Evolutionary conservation across 1,140 invertebrate genomes (phyloP), one percentile per base, ranked within the genome.

Genomic region (Platyscapa corneri): DNA sequence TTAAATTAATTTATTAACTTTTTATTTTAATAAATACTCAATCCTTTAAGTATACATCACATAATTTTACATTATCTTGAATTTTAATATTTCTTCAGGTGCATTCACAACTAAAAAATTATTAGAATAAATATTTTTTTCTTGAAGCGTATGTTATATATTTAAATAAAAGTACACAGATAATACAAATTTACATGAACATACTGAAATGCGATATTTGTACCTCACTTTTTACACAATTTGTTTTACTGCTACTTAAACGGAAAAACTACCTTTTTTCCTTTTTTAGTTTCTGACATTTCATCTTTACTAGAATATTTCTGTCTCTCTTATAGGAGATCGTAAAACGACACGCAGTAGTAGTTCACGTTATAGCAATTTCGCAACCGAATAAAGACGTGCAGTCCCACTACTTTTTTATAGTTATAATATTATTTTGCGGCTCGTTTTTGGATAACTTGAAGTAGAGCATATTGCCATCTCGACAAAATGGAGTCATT

Each of bases 381-480:
- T 84, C 32, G 82, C 42, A 64, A 75, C 70, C 30, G 82, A 84
- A 60, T 37, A 84, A 84, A 46, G 74, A 78, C 42, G 65, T 37
- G 74, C 49, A 7, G 27, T 56, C n/a, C 12, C 34, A 39, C 39
- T 78, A 56, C 27, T n/a, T 76, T 83, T 76, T 39, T 53, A 60
- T 67, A 65, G 74, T n/a, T 30, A 67, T 75, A 42, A 39, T 65
- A 67, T 77, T 53, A 79, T 72, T 72, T 32, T 39, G 37, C 37
- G 34, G 34, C 37, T 72, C 70, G 8, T 37, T 72, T 72, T 39
- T 72, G 70, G 70, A 72, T 72, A 32, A 72, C 37, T 23, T 27
- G 1, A 30, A 39, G 70, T 39, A 5, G 6, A 72, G 70, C 34
- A 81, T 84, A 46, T 65, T 80, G 37, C 49, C 30, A n/a, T 77